A percentile compares a stretch with the other conserved stretches of the same genome.
These are phyloP conservation scores for Indicator maculatus DNA, from an alignment of 2,113 vertebrate genomes.

Conservation along the genomic window DNA sequence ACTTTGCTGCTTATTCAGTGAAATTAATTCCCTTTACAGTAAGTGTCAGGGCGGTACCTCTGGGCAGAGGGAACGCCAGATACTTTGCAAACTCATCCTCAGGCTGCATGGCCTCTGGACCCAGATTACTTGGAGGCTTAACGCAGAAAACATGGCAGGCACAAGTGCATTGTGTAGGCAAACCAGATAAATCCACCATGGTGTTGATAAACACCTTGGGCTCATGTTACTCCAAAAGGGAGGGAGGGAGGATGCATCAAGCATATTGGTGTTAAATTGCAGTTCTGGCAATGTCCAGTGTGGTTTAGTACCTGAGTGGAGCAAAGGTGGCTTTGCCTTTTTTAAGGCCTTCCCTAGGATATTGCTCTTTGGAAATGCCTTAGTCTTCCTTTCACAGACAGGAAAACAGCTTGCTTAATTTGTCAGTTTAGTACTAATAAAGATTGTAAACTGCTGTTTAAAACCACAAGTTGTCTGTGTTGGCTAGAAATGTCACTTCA, in stretches of 20 bases:
- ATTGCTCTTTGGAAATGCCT: background rate
- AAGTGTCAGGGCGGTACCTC: background rate
- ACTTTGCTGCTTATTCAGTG: slow-evolving; percentile 33
- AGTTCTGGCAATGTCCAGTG: background rate
- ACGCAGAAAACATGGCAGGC: background rate
- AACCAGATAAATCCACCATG: slow-evolving; percentile 7
- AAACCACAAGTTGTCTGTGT: background rate
- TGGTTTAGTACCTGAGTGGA: background rate
- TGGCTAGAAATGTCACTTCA: background rate
- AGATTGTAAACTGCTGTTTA: background rate
- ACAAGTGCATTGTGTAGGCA: background rate
- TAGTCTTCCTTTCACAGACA: background rate
- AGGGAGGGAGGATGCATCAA: background rate
- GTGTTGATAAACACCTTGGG: background rate
- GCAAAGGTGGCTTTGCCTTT: background rate
- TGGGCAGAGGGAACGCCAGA: background rate
- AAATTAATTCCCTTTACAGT: background rate
- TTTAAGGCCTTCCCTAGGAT: background rate
- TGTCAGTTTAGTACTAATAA: background rate
- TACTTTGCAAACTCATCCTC: background rate
- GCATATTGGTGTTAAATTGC: background rate
- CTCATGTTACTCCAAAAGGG: background rate
- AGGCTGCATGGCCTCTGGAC: background rate
- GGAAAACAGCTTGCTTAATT: background rate
- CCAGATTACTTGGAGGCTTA: background rate